Evolutionary conservation across 1,140 invertebrate species (phyloP).

Genomic region (Artemia franciscana): DNA sequence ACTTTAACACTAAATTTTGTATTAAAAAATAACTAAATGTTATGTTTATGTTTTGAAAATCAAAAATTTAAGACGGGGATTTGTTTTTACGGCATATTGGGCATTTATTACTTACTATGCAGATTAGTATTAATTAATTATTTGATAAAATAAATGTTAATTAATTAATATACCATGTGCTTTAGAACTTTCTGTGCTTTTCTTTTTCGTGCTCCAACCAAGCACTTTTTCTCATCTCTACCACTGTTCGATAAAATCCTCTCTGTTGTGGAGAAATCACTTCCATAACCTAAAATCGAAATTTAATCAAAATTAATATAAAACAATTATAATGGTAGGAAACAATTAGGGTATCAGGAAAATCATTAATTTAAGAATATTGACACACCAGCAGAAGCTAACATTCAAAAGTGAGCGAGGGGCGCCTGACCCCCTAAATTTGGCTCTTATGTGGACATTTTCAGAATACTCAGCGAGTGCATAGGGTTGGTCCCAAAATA

Average conservation of each 20-base stretch:
- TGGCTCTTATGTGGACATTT: neutral
- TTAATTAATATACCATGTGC: slow-evolving; percentile 11
- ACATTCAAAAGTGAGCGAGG: neutral
- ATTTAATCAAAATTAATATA: neutral
- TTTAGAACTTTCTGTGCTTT: slow-evolving; percentile 8
- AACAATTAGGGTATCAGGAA: no score
- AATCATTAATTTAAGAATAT: neutral
- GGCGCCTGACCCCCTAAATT: neutral
- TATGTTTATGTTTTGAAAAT: no score
- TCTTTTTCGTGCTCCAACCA: slow-evolving; percentile 8
- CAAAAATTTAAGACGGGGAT: no score
- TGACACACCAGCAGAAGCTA: neutral
- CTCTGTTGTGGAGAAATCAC: neutral
- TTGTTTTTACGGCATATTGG: no score
- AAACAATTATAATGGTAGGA: no score
- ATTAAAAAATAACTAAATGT: no score
- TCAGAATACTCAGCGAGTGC: neutral
- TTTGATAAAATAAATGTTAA: no score
- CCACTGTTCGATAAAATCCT: neutral
- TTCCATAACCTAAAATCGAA: neutral
- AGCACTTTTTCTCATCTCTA: no score
- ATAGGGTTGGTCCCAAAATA: no score
- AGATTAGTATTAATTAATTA: no score
- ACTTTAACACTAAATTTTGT: no score
- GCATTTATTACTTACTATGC: no score